Percentiles rank a stretch among this genome's conserved stretches.
These are phyloP conservation scores for Anagrus nilaparvatae DNA, from an alignment of 1,140 invertebrate species.

Conservation along the genomic window DNA sequence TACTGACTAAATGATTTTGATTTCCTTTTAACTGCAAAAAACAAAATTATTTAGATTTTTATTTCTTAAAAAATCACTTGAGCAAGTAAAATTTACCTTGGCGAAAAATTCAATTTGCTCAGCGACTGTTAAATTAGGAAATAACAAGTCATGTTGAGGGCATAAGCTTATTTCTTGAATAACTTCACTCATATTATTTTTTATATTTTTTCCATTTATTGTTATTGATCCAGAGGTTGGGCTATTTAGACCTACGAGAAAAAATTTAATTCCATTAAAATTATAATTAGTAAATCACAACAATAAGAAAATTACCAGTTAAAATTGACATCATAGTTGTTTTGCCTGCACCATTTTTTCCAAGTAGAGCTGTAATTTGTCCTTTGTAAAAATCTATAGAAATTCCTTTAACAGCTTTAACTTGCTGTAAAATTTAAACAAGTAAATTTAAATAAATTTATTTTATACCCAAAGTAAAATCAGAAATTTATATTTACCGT, in stretches of 20 bases:
- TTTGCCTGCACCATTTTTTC: conserved; percentile 75
- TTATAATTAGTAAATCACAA: neutral
- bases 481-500: conserved; percentile 21
- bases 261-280: neutral
- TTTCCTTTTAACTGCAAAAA: too few species aligned
- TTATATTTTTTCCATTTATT: conserved; percentile 55
- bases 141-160: conserved; percentile 92
- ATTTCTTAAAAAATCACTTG: too few species aligned
- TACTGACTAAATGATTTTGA: too few species aligned
- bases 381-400: conserved; percentile 51
- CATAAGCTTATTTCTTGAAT: conserved; percentile 63
- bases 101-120: conserved; percentile 86
- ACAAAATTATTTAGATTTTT: too few species aligned
- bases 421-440: conserved; percentile 14
- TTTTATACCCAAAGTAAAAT: neutral
- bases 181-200: conserved; percentile 37
- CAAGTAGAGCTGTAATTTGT: conserved; percentile 62
- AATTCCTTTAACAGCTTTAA: conserved; percentile 33
- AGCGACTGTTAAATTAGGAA: conserved; percentile 79
- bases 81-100: conserved; percentile 36
- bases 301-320: conserved; percentile 41
- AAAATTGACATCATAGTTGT: conserved; percentile 64
- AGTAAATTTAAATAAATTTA: neutral
- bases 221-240: too few species aligned
- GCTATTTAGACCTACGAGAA: conserved; percentile 35